phyloP scores from a whole-genome alignment of 2,113 vertebrate species.

The Scatophagus argus region DNA sequence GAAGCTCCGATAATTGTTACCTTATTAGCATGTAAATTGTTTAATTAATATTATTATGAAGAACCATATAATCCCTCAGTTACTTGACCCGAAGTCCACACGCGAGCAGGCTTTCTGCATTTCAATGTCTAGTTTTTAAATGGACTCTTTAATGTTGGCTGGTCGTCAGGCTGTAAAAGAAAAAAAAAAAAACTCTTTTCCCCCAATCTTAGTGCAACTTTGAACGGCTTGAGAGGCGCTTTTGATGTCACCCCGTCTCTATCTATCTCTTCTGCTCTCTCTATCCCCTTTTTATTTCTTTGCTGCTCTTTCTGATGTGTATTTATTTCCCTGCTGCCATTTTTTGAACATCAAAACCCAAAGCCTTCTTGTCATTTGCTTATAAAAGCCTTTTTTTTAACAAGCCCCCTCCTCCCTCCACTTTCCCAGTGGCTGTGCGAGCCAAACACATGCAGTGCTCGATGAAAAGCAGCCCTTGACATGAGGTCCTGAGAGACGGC shows the following conservation, averaged over 20 bases:
- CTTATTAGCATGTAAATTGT: constrained; percentile 99
- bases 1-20: constrained; percentile 99
- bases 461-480: constrained; percentile 98
- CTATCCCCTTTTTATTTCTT: constrained; percentile 61
- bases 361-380: constrained; percentile 72
- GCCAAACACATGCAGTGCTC: constrained; percentile 82
- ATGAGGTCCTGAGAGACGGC: constrained; percentile 96
- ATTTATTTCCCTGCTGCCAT: constrained; percentile 68
- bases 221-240: constrained; percentile 73
- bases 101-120: constrained; percentile 88
- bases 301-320: constrained; percentile 66
- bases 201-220: constrained; percentile 71
- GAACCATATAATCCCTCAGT: constrained; percentile 99
- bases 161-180: constrained; percentile 56
- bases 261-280: constrained; percentile 80
- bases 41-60: constrained; percentile 99
- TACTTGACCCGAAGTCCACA: constrained; percentile 98
- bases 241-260: constrained; percentile 66
- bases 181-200: constrained; percentile 41
- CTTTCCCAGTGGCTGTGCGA: constrained; percentile 79
- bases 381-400: constrained; percentile 73
- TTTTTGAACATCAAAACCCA: constrained; percentile 74
- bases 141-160: constrained; percentile 88
- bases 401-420: constrained; percentile 34
- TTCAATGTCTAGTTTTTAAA: constrained; percentile 93